These are phyloP conservation scores for Rhinophrynus dorsalis DNA, from an alignment of 2,797 vertebrate genomes.

Conservation along the genomic window DNA sequence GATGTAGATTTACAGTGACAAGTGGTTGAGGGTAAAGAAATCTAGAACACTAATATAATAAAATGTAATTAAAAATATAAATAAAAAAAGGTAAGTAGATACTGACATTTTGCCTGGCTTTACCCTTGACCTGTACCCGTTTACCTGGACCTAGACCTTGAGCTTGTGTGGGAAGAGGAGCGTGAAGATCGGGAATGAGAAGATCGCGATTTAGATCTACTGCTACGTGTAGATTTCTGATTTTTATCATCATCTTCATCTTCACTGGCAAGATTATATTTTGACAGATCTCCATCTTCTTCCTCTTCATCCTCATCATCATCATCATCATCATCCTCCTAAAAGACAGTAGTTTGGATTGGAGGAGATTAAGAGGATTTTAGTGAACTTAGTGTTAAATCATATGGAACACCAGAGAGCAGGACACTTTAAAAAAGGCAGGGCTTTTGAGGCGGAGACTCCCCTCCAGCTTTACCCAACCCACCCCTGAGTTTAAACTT, in stretches of 20 bases:
- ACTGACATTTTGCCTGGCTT: constrained; percentile 99
- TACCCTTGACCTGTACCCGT: constrained; percentile 99
- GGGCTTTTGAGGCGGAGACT: too few species aligned
- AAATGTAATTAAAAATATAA: constrained; percentile 55
- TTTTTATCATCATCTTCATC: constrained; percentile 76
- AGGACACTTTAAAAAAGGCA: too few species aligned
- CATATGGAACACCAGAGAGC: too few species aligned
- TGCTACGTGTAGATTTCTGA: constrained; percentile 76
- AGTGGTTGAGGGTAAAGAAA: neutral
- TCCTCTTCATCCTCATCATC: constrained; percentile 75
- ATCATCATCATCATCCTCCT: constrained; percentile 81
- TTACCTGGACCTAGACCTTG: constrained; percentile 99
- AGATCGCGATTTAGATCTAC: constrained; percentile 84
- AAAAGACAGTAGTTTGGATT: too few species aligned
- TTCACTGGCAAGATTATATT: constrained; percentile 92
- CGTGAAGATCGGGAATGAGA: constrained; percentile 84
- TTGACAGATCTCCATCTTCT: constrained; percentile 89
- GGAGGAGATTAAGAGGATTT: too few species aligned
- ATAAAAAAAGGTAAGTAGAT: constrained; percentile 80
- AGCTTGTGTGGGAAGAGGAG: constrained; percentile 94
- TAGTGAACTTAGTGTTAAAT: too few species aligned
- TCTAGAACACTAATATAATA: neutral
- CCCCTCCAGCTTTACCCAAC: too few species aligned
- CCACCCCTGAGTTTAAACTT: too few species aligned
- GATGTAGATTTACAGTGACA: too few species aligned